Evolutionary conservation across 2,888 invertebrate species (phyloP).

Genomic region (Trichacis sp.): DNA sequence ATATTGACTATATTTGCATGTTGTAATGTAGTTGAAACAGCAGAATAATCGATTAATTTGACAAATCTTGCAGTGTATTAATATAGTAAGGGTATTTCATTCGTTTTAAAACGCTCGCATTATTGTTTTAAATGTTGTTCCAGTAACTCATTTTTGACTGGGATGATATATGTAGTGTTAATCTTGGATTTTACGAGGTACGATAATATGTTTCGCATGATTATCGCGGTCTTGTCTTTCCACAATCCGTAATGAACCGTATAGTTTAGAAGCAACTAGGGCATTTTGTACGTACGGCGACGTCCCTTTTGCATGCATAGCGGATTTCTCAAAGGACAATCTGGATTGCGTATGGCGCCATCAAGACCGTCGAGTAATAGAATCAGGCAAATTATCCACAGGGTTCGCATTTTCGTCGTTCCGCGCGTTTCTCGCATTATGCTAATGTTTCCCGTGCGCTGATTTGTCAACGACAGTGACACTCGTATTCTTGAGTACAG

Average conservation of each 20-base stretch:
- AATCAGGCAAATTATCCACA: constrained; percentile 21
- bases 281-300: constrained; percentile 30
- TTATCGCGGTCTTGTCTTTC: constrained; percentile 30
- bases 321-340: constrained; percentile 16
- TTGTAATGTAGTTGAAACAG: no score
- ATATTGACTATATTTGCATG: no score
- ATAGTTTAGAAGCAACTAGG: constrained; percentile 25
- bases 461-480: constrained; percentile 28
- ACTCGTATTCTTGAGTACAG: neutral
- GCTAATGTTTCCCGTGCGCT: constrained; percentile 27
- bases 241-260: constrained; percentile 29
- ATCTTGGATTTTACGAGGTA: neutral
- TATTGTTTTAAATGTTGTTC: no score
- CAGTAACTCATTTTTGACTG: no score
- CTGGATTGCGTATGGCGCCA: constrained; percentile 1
- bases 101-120: no score
- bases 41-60: no score
- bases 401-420: constrained; percentile 4
- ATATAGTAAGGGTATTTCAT: no score
- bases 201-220: constrained; percentile 31
- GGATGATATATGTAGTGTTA: no score
- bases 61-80: no score
- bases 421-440: constrained; percentile 20
- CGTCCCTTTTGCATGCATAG: constrained; percentile 28
- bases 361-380: constrained; percentile 20